Conservation (phyloP, 2,113 vertebrate species). For the Monopterus albus region DNA sequence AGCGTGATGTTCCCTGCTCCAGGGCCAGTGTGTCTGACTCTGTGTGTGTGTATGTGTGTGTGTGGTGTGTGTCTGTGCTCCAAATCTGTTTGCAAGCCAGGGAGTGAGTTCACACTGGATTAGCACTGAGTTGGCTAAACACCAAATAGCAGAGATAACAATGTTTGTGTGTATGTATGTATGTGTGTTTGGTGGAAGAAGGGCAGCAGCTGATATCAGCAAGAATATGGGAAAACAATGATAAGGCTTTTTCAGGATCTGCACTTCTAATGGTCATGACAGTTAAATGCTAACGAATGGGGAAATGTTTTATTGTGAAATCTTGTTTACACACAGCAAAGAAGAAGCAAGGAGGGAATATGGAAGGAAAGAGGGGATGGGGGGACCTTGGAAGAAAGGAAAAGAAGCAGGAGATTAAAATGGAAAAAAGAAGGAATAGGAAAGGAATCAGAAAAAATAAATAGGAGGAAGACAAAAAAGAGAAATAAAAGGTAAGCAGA, state of each 20-base stretch:
- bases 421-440: not conserved
- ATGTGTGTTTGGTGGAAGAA: not conserved
- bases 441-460: no score
- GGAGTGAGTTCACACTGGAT: constrained; percentile 77
- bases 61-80: constrained; percentile 42
- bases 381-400: not conserved
- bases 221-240: constrained; percentile 68
- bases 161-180: constrained; percentile 40
- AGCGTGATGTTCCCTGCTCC: constrained; percentile 79
- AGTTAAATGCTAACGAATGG: constrained; percentile 54
- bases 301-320: constrained; percentile 33
- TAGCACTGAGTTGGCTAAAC: constrained; percentile 79
- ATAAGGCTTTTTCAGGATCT: constrained; percentile 67
- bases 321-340: constrained; percentile 64
- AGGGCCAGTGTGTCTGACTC: constrained; percentile 68
- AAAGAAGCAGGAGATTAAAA: no score
- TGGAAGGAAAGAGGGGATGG: not conserved
- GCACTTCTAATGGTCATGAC: constrained; percentile 55
- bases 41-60: constrained; percentile 31
- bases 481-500: no score
- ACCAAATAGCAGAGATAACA: constrained; percentile 75
- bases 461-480: not conserved
- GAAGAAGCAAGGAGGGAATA: not conserved
- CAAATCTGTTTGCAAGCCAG: constrained; percentile 76
- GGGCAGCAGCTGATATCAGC: constrained; percentile 73